Evolutionary conservation across 2,797 vertebrate genomes (phyloP).

Genomic region (Paratrypauchen microcephalus): DNA sequence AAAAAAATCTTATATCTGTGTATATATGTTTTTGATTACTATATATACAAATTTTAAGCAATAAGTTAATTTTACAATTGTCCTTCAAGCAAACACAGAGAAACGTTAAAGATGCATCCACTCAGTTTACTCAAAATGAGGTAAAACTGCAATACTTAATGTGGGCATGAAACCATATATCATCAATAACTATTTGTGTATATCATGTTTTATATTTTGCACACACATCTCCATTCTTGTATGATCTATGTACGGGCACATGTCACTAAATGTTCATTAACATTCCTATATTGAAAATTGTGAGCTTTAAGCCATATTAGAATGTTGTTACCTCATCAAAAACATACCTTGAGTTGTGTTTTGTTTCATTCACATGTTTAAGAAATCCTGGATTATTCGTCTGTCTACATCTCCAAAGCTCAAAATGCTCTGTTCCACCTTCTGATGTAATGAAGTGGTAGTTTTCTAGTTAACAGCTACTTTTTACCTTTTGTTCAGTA

Average conservation of each 20-base stretch:
- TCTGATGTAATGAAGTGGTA: too few species aligned
- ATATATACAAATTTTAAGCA: not conserved
- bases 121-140: slow-evolving; percentile 53
- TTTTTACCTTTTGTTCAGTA: too few species aligned
- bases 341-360: too few species aligned
- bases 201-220: not conserved
- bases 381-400: too few species aligned
- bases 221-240: not conserved
- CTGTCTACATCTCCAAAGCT: too few species aligned
- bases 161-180: slow-evolving; percentile 18
- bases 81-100: slow-evolving; percentile 43
- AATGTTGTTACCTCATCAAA: too few species aligned
- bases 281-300: too few species aligned
- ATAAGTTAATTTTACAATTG: slow-evolving; percentile 5
- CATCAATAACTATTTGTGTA: not conserved
- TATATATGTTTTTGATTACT: not conserved
- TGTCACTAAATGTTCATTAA: not conserved
- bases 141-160: slow-evolving; percentile 42
- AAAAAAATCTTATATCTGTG: too few species aligned
- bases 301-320: too few species aligned
- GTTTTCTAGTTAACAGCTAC: too few species aligned
- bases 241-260: not conserved
- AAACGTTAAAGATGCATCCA: slow-evolving; percentile 44
- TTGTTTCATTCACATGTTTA: too few species aligned
- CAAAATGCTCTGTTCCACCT: too few species aligned